Base-by-base conservation (phyloP, 30 jellyfish, hydroid and myxozoan species). In the Aurelia sp. region DNA sequence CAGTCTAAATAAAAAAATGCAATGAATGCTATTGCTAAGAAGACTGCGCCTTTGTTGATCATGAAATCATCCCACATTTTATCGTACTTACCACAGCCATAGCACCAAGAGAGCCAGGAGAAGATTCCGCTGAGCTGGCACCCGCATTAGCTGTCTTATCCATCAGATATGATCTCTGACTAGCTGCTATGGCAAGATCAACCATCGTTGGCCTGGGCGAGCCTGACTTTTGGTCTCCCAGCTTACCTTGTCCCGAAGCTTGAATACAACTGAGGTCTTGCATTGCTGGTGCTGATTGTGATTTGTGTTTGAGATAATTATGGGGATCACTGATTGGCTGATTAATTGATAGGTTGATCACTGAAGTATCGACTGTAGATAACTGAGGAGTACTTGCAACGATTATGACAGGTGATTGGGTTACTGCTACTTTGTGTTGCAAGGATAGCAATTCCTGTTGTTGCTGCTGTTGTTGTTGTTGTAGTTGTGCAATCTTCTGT, bases 111-210 rank as follows among this genome's bases (percentile, higher is more conserved):
- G 31, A 17, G 13, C 35, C 31, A 11, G 80, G 31, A 27, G 80
- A 69, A 10, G 79, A n/a, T 7, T 21, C 85, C 18, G 78, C 63
- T 8, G 89, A 51, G 55, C 64, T 41, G 55, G 67, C 76, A 17
- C 13, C 62, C 4, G 2, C 60, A 16, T 55, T 40, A 18, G 80
- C 17, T 9, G 80, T 24, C 18, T 63, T 50, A 35, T 79, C 89
- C 41, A 38, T 63, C 70, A 84, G 68, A 53, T 84, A 84, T 24
- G 93, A 38, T 31, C 93, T 17, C 20, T 84, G 93, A 74, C 93
- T 72, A 0, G 93, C 93, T 12, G 93, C 93, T 3, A 84, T 72
- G 20, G 93, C 93, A n/a, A 84, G 86, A 33, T 84, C 93, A 20
- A 84, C 93, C 93, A 84, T 84, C 17, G 93, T 84, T 21, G 93